phyloP scores from a whole-genome alignment of 2,113 vertebrate species.

The Sialia sialis region DNA sequence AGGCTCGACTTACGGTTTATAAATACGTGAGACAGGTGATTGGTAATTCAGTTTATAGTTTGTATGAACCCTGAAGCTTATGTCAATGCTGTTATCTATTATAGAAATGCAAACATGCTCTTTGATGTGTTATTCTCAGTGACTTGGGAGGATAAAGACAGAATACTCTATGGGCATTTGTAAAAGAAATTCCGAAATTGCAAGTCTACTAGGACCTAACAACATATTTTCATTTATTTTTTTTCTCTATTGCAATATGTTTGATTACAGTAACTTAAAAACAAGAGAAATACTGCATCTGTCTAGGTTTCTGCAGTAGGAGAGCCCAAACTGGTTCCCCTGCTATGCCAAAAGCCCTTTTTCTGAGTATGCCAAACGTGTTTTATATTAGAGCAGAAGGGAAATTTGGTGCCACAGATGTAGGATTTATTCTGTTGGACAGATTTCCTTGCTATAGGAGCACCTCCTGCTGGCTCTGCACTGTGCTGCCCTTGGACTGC shows the following conservation, averaged over 20 bases:
- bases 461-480: slow-evolving; percentile 31
- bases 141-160: slow-evolving; percentile 69
- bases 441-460: slow-evolving; percentile 24
- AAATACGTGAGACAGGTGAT: slow-evolving; percentile 71
- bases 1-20: slow-evolving; percentile 70
- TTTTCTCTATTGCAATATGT: background rate
- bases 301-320: background rate
- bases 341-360: background rate
- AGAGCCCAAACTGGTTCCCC: background rate
- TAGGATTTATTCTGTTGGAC: background rate
- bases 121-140: slow-evolving; percentile 80
- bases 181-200: slow-evolving; percentile 64
- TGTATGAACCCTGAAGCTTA: slow-evolving; percentile 73
- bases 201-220: slow-evolving; percentile 48
- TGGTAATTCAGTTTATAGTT: slow-evolving; percentile 74
- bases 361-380: background rate
- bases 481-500: background rate
- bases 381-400: background rate
- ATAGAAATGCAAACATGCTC: slow-evolving; percentile 74
- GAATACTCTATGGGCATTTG: slow-evolving; percentile 65
- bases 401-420: background rate
- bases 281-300: background rate
- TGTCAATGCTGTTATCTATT: slow-evolving; percentile 77
- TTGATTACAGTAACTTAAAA: slow-evolving; percentile 33
- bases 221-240: slow-evolving; percentile 23